Evolutionary conservation across 1,140 invertebrate genomes (phyloP).

Genomic region (Dolichoris vasculosae): DNA sequence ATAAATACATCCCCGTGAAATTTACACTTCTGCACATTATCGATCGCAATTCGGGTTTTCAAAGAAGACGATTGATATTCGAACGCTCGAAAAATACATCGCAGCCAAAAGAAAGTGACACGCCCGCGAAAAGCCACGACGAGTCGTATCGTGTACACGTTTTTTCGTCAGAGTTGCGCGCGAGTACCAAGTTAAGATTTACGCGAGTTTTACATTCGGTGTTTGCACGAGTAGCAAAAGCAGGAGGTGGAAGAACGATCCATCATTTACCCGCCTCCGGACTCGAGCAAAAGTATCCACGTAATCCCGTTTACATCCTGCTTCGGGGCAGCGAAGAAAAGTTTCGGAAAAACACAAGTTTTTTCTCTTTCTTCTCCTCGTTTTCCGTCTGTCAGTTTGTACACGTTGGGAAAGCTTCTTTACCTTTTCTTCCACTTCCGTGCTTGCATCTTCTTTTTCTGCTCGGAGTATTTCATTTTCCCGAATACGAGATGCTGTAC

Average conservation of each 20-base stretch:
- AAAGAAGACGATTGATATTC: conserved; percentile 40
- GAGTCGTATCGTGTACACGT: background rate
- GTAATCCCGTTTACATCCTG: conserved; percentile 63
- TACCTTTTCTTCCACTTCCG: background rate
- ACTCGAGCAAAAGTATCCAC: conserved; percentile 64
- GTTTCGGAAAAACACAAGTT: conserved; percentile 64
- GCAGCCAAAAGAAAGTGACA: background rate
- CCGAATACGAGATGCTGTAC: background rate
- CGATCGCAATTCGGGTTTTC: background rate
- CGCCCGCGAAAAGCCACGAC: too few relatives aligned
- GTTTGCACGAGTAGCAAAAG: conserved; percentile 28
- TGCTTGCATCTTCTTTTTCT: background rate
- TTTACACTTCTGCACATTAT: too few relatives aligned
- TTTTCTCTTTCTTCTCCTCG: conserved; percentile 38
- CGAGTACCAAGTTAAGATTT: conserved; percentile 63
- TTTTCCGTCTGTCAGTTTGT: conserved; percentile 17
- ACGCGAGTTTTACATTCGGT: conserved; percentile 68
- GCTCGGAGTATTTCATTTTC: background rate
- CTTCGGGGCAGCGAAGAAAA: conserved; percentile 57
- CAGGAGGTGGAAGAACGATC: conserved; percentile 59
- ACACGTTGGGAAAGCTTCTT: background rate
- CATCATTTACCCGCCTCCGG: conserved; percentile 71
- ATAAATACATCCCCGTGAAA: background rate
- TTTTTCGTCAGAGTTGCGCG: conserved; percentile 1
- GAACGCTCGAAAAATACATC: background rate